Evolutionary conservation across 2,888 invertebrate genomes (phyloP), one percentile per base, ranked within the genome.

Genomic region (Chironomus riparius): DNA sequence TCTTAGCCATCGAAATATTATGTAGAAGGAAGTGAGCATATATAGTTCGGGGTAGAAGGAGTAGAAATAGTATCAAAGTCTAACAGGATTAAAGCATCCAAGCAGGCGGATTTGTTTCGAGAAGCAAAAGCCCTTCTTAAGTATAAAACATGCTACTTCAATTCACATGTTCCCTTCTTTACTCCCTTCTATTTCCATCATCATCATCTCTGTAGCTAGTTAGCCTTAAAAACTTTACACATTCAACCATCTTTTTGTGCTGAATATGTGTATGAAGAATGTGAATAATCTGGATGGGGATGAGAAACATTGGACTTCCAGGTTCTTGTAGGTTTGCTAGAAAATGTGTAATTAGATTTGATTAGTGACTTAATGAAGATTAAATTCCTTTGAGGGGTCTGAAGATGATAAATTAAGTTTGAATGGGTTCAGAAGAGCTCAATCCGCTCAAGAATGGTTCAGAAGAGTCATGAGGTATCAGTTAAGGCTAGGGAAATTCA

Each of bases 81-180:
- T 77, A 77, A 77, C 77, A 77, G 77, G 77, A 77, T 77, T 77
- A 77, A 77, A 70, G 73, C 77, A 77, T 76, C 76, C 77, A 70
- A 76, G 76, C 74, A 47, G 77, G 65, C 74, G 74, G 74, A 74
- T 74, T 74, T 74, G 73, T 50, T 69, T 76, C 68, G 69, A 69
- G 61, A 69, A 28, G 48, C 38, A 68, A 76, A 48, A 76, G 50
- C 47, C 75, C 68, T 28, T 76, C 76, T 68, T 50, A 47, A 69
- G 38, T 69, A 47, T 47, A 38, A 69, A 47, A 69, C 65, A 65
- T 65, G 65, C 13, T 65, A 65, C 65, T 65, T 65, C 65, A 65
- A 18, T 65, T 65, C 65, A 65, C 65, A 7, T 22, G 7, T 65
- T 65, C 65, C 21, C 24, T 56, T 56, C 18, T 56, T 56, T 13